Conservation (phyloP, 2,888 invertebrate species). For the Microctonus aethiopoides region DNA sequence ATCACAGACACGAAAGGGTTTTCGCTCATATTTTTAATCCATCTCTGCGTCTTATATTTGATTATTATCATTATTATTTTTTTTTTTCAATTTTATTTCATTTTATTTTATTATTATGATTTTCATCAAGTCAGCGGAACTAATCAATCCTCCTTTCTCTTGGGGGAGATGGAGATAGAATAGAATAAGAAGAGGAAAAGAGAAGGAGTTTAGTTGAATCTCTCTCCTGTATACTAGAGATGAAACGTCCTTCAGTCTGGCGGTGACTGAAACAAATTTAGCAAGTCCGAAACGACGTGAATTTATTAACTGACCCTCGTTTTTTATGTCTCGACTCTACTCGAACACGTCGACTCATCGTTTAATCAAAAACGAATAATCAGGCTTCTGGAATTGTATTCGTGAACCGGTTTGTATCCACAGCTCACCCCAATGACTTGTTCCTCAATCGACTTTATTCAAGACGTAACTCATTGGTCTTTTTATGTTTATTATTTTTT, state of each 20-base stretch:
- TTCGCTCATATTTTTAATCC: neutral
- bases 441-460: conserved; percentile 24
- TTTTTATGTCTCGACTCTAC: conserved; percentile 20
- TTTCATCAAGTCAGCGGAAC: neutral
- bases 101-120: neutral
- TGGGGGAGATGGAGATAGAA: neutral
- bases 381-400: conserved; percentile 51
- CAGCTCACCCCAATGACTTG: conserved; percentile 22
- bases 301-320: conserved; percentile 27
- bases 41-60: neutral
- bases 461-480: conserved; percentile 6
- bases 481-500: neutral
- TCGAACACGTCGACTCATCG: conserved; percentile 36
- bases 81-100: neutral
- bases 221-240: conserved; percentile 13
- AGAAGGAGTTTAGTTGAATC: conserved; percentile 1
- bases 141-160: neutral
- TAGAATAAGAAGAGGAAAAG: neutral
- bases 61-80: neutral
- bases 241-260: conserved; percentile 16
- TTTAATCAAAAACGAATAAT: conserved; percentile 43
- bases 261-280: conserved; percentile 24
- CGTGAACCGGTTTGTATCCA: conserved; percentile 47
- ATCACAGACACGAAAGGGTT: neutral
- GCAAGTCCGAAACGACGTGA: conserved; percentile 24